Base-by-base conservation (phyloP, 2,797 vertebrate species). In the Vultur gryphus region DNA sequence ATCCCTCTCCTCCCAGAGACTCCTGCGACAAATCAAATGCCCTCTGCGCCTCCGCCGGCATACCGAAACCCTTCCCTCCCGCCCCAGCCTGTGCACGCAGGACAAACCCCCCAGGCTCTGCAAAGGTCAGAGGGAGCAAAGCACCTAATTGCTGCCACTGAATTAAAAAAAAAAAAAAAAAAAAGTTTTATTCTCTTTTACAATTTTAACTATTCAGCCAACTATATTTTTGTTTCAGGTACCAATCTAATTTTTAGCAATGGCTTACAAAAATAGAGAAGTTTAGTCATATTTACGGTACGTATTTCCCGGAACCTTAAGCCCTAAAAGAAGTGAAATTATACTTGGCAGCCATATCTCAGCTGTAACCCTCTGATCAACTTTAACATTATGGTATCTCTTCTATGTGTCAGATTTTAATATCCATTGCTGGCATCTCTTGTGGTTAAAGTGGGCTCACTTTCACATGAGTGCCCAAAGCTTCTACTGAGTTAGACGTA, bases 51-150 rank as follows among this genome's bases (percentile, higher is more conserved):
- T 43, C 28, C 1, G 2, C 28, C 6, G 6, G 26, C 39, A 14
- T 8, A 3, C 52, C 0, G 9, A 48, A 77, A 44, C 8, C 46
- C 26, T 24, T 15, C 58, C 29, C 16, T 44, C 7, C 20, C n/a
- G 7, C 16, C 37, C 28, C 7, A 4, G 29, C 20, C 43, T 29
- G 7, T 13, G 26, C 3, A 1, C 2, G 1, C 29, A 6, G 11
- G 10, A 15, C 20, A 62, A 62, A 31, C 3, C 12, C 14, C 13
- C 33, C 17, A 7, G 12, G 37, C 31, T 51, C 21, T 58, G 39
- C 59, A 21, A n/a, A 70, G 57, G 19, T n/a, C 69, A 15, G 33
- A 44, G 33, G 11, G 18, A 35, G 11, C 2, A 17, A 66, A 89
- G 71, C 25, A n/a, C 19, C 25, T 4, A 23, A 71, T 24, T 48